A percentile compares a stretch with the other conserved stretches of the same genome.
Conservation (phyloP, 2,797 vertebrate species). For the Serranus cabrilla region DNA sequence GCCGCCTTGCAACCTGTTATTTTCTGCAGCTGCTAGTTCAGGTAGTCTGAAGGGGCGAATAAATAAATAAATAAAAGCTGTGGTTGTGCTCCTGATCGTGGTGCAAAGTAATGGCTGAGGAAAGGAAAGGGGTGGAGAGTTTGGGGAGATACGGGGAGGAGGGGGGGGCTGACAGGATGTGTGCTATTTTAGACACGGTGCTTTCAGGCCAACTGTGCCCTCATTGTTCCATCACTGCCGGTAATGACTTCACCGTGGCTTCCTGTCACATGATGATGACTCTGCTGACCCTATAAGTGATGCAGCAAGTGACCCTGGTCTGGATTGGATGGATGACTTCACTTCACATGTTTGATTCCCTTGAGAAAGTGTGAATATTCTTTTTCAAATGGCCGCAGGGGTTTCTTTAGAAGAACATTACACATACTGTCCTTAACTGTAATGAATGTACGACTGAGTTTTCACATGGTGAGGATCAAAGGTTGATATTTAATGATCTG, state of each 20-base stretch:
- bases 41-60: slow-evolving; percentile 16
- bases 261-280: slow-evolving; percentile 72
- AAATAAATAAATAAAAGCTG: not conserved
- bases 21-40: slow-evolving; percentile 43
- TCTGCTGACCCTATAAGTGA: slow-evolving; percentile 46
- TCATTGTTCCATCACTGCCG: slow-evolving; percentile 74
- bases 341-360: slow-evolving; percentile 7
- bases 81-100: slow-evolving; percentile 23
- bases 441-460: not conserved
- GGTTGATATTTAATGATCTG: slow-evolving; percentile 9
- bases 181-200: slow-evolving; percentile 62
- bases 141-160: not conserved
- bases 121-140: slow-evolving; percentile 16
- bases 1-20: slow-evolving; percentile 59
- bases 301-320: slow-evolving; percentile 46
- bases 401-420: not conserved
- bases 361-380: slow-evolving; percentile 29
- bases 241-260: slow-evolving; percentile 73
- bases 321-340: slow-evolving; percentile 27
- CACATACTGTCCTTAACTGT: not conserved
- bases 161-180: slow-evolving; percentile 59
- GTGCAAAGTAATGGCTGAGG: slow-evolving; percentile 24
- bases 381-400: not conserved
- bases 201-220: slow-evolving; percentile 65
- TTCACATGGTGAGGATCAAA: not conserved